Conservation (phyloP, 1,140 invertebrate genomes). For the Drosophila rhopaloa region DNA sequence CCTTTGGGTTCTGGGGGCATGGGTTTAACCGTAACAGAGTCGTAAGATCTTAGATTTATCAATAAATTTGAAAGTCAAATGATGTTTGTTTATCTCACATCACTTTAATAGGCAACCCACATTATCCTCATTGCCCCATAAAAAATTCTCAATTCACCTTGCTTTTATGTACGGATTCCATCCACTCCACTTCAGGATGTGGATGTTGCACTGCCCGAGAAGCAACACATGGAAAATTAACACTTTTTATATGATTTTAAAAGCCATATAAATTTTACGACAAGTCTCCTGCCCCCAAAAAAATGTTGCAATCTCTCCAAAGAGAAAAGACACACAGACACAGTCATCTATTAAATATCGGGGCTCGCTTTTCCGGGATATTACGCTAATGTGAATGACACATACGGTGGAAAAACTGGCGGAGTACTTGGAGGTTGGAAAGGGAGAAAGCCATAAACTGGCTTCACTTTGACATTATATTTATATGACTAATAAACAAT, state of each 20-base stretch:
- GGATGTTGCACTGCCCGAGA: neutral
- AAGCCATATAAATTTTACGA: conserved; percentile 77
- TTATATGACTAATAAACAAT: conserved; percentile 77
- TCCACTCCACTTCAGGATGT: neutral
- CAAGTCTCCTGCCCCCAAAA: conserved; percentile 28
- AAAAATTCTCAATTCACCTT: conserved; percentile 59
- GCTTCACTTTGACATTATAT: conserved; percentile 60
- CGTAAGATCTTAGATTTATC: conserved; percentile 73
- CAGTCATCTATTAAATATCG: conserved; percentile 59
- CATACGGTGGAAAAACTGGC: neutral
- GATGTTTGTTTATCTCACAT: conserved; percentile 33
- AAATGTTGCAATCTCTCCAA: conserved; percentile 36
- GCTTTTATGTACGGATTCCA: conserved; percentile 55
- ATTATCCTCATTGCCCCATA: conserved; percentile 68
- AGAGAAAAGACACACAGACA: conserved; percentile 1
- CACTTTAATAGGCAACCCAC: conserved; percentile 56
- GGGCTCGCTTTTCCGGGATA: conserved; percentile 61
- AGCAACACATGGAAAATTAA: conserved; percentile 79
- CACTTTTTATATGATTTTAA: conserved; percentile 81
- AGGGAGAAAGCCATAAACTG: conserved; percentile 49
- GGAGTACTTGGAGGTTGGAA: conserved; percentile 6
- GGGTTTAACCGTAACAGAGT: conserved; percentile 38
- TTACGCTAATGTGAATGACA: conserved; percentile 73
- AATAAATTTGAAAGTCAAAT: conserved; percentile 75
- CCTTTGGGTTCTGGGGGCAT: neutral